Percentiles rank a stretch among this genome's conserved stretches.
These are phyloP conservation scores for Lepidocyrtinus sp. DNA, from an alignment of 2,888 invertebrate genomes.

Conservation along the genomic window DNA sequence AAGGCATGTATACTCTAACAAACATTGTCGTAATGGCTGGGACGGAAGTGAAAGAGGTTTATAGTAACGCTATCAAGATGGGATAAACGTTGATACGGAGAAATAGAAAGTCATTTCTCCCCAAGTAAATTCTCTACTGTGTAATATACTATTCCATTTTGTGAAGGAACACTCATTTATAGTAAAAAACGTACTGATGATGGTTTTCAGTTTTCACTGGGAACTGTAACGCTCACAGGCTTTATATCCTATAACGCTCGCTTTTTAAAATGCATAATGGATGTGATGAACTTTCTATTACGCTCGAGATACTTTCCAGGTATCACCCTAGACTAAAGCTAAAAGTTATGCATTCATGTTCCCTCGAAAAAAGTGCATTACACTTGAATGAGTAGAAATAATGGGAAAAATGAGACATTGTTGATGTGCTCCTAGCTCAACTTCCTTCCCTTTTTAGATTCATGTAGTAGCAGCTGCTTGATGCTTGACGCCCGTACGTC, in stretches of 20 bases:
- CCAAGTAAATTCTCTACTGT: background rate
- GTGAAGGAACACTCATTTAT: background rate
- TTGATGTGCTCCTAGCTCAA: background rate
- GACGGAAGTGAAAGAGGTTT: conserved; percentile 25
- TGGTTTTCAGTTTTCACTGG: too few relatives aligned
- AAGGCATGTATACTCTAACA: background rate
- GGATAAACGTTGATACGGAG: background rate
- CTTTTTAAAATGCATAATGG: conserved; percentile 11
- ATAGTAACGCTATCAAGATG: conserved; percentile 23
- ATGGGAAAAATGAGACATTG: conserved; percentile 10
- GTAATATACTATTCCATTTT: background rate
- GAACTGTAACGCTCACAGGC: too few relatives aligned
- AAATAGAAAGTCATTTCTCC: conserved; percentile 1
- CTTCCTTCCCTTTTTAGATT: background rate
- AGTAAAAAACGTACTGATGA: background rate
- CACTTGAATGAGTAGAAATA: conserved; percentile 13
- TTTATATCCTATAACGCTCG: too few relatives aligned
- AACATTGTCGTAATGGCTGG: background rate
- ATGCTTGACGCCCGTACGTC: conserved; percentile 41
- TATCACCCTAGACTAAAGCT: background rate
- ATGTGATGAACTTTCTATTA: conserved; percentile 10
- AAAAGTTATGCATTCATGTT: background rate
- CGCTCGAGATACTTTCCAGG: background rate
- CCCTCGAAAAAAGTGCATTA: conserved; percentile 1
- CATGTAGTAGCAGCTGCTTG: conserved; percentile 42